A percentile compares a stretch with the other conserved stretches of the same genome.
Evolutionary conservation across 1,140 invertebrate species (phyloP).

Genomic region (Rhynchophorus ferrugineus): DNA sequence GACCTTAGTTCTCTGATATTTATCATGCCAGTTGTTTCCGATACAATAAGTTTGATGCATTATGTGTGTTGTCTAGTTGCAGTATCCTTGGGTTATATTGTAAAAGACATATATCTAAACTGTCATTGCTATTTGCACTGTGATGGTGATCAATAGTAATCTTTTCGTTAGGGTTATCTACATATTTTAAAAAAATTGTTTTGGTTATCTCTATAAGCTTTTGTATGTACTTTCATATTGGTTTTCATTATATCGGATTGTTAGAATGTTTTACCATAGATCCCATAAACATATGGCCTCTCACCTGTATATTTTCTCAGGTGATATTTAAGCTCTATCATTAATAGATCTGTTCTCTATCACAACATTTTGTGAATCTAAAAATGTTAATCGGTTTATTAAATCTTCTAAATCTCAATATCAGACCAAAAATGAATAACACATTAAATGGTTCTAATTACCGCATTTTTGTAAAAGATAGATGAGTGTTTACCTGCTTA

Average conservation of each 20-base stretch:
- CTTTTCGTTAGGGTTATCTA: slow-evolving; percentile 19
- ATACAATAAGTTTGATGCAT: slow-evolving; percentile 29
- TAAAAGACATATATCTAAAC: slow-evolving; percentile 25
- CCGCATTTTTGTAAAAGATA: neutral
- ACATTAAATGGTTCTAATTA: too few species aligned
- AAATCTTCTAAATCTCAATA: neutral
- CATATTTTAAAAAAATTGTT: slow-evolving; percentile 25
- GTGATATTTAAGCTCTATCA: slow-evolving; percentile 50
- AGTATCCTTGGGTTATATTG: slow-evolving; percentile 30
- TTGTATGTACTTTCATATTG: slow-evolving; percentile 38
- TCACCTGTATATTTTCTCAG: slow-evolving; percentile 56
- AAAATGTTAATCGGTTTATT: neutral
- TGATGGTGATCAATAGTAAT: slow-evolving; percentile 18
- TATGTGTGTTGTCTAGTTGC: slow-evolving; percentile 28
- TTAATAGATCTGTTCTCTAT: too few species aligned
- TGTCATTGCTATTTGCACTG: too few species aligned
- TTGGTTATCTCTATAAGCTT: slow-evolving; percentile 30
- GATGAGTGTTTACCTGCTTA: slow-evolving; percentile 33
- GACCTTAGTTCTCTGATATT: slow-evolving; percentile 28
- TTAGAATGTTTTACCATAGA: slow-evolving; percentile 44
- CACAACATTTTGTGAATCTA: slow-evolving; percentile 39
- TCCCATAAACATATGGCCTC: slow-evolving; percentile 54
- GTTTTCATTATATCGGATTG: slow-evolving; percentile 40
- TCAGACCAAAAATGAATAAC: too few species aligned
- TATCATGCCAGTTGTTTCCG: slow-evolving; percentile 30